Conservation (phyloP, 2,797 vertebrate genomes). For the Cacajao melanocephalus region DNA sequence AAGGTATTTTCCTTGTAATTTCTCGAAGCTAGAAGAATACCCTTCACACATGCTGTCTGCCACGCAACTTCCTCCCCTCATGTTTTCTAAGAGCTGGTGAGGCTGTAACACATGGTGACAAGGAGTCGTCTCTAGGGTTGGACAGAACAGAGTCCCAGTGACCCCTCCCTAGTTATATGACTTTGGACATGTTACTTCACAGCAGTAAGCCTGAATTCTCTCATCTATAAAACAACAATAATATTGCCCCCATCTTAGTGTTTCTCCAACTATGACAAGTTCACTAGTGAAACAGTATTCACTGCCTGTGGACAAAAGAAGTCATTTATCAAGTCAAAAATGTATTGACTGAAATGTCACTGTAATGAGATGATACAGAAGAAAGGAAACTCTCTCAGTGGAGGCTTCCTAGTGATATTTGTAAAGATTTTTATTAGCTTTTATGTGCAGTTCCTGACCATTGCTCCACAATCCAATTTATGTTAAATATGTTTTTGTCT, state of each 20-base stretch:
- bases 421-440: conserved; percentile 24
- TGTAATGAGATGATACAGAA: background rate
- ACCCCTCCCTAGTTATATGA: background rate
- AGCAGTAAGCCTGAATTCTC: background rate
- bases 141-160: background rate
- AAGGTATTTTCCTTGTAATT: background rate
- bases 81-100: background rate
- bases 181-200: background rate
- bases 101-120: background rate
- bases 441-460: background rate
- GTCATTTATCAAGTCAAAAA: conserved; percentile 46
- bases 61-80: background rate
- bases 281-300: background rate
- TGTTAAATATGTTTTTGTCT: background rate
- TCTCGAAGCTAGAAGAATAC: background rate
- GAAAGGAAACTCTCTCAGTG: background rate
- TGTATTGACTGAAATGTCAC: conserved; percentile 45
- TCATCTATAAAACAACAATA: background rate
- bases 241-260: background rate
- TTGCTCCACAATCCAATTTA: conserved; percentile 16
- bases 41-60: background rate
- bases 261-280: conserved; percentile 14
- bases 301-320: background rate
- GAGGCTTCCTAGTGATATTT: background rate
- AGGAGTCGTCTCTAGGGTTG: background rate